These are phyloP conservation scores for Sardina pilchardus DNA, from an alignment of 2,113 vertebrate genomes.

Conservation along the genomic window DNA sequence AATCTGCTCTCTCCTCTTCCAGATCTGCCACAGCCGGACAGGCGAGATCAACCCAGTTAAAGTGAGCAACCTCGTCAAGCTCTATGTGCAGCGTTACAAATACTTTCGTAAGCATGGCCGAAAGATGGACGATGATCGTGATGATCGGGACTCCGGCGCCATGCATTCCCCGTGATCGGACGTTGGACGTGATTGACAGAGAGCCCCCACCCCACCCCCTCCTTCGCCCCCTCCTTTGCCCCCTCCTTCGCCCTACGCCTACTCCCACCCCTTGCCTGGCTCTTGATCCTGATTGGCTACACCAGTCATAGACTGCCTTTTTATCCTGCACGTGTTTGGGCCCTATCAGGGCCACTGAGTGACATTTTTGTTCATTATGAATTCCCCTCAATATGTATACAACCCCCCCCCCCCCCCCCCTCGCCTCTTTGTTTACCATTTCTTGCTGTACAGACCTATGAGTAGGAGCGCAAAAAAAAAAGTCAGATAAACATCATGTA, in stretches of 20 bases:
- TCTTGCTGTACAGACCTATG: constrained; percentile 65
- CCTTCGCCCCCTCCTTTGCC: too few relatives aligned
- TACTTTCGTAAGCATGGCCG: constrained; percentile 91
- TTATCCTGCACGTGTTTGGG: constrained; percentile 42
- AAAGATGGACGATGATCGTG: constrained; percentile 81
- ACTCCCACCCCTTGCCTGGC: not conserved
- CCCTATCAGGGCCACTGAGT: constrained; percentile 41
- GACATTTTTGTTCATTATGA: constrained; percentile 37
- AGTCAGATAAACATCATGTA: constrained; percentile 33
- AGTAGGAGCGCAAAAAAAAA: constrained; percentile 18
- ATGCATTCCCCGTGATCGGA: constrained; percentile 63
- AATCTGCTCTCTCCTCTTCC: constrained; percentile 2
- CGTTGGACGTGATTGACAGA: not conserved
- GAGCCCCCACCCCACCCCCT: too few relatives aligned
- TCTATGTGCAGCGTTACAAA: constrained; percentile 91
- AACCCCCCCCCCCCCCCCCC: not conserved
- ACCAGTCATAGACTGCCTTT: constrained; percentile 26
- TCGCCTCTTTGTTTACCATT: constrained; percentile 35
- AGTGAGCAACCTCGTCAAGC: constrained; percentile 88
- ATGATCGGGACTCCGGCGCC: constrained; percentile 62
- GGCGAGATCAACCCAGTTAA: constrained; percentile 94
- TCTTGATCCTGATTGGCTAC: constrained; percentile 29
- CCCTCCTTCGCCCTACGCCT: not conserved
- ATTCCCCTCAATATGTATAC: constrained; percentile 26
- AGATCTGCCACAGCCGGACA: constrained; percentile 94